Evolutionary conservation across 2,797 vertebrate genomes (phyloP), one percentile per base, ranked within the genome.

Genomic region (Macroramphosus scolopax): DNA sequence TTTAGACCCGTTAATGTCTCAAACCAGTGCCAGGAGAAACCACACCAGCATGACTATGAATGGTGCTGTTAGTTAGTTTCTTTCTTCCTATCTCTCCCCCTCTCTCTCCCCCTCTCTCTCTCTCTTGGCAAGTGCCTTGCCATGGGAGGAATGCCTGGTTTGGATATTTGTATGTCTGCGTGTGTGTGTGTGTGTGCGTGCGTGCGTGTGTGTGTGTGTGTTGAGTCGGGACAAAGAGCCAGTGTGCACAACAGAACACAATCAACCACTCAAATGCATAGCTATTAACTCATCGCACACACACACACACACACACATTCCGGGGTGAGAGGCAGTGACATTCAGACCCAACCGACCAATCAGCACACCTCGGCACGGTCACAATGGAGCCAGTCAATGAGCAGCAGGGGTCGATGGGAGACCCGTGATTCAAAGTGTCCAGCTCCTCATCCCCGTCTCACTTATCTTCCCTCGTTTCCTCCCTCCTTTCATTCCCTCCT

Each of bases 221-320:
- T 28, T 2, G 13, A 20, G 38, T 60, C 43, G 5, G 51, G 51
- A 91, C 88, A 91, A 90, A 91, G 87, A 56, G 38, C 54, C 82
- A 87, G 76, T 91, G 88, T 89, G 78, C 67, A 87, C 80, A 62
- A 62, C 73, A 49, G 60, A 72, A 80, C 62, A 80, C 71, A 86
- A 88, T 85, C 83, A 74, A 63, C 75, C 81, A 51, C 72, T 87
- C 79, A 64, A n/a, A 79, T 78, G 76, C 76, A 83, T 25, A 56
- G 81, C 87, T 75, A 87, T 81, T 89, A 83, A 87, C 84, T 85
- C 84, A 78, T 82, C 44, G 45, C 78, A 68, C 72, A 72, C 66
- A 77, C 62, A 68, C 49, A 68, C 14, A 7, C 45, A 59, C 35
- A 55, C 29, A 37, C 25, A 40, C 14, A 43, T 49, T 48, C 39